These are phyloP conservation scores for Halcyon senegalensis DNA, from an alignment of 2,113 vertebrate species.

Conservation along the genomic window DNA sequence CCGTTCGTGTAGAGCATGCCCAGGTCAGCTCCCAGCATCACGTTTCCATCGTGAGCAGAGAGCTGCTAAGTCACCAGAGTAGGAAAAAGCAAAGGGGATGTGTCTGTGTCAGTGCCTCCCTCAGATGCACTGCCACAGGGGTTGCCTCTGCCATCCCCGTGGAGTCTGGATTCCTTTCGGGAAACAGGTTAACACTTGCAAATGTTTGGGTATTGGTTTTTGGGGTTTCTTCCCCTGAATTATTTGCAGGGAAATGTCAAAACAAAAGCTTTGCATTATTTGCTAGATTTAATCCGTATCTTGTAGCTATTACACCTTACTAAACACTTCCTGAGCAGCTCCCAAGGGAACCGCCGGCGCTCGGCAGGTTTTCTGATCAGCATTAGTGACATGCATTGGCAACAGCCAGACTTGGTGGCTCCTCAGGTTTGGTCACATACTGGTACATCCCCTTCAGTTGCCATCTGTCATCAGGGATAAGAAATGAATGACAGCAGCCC, in stretches of 20 bases:
- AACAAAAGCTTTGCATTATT: background rate
- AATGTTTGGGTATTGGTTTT: background rate
- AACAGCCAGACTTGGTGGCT: background rate
- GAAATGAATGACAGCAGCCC: background rate
- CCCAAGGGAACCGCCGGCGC: fast-evolving
- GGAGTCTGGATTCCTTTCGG: background rate
- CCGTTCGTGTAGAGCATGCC: background rate
- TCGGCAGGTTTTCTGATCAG: background rate
- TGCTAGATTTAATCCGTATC: background rate
- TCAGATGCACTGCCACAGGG: fast-evolving
- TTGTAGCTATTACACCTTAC: background rate
- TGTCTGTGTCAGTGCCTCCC: background rate
- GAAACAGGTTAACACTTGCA: background rate
- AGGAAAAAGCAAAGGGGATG: background rate
- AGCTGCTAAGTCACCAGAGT: background rate
- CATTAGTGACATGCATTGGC: background rate
- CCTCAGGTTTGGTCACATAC: background rate
- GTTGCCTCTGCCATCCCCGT: background rate
- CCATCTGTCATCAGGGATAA: background rate
- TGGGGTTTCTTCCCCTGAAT: background rate
- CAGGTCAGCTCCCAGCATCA: background rate
- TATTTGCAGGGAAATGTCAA: background rate
- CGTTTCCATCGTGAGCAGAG: background rate
- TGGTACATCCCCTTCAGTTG: background rate
- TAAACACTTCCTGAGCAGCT: background rate